Conservation (phyloP, 2,888 invertebrate species). For the Mimumesa dahlbomi region DNA sequence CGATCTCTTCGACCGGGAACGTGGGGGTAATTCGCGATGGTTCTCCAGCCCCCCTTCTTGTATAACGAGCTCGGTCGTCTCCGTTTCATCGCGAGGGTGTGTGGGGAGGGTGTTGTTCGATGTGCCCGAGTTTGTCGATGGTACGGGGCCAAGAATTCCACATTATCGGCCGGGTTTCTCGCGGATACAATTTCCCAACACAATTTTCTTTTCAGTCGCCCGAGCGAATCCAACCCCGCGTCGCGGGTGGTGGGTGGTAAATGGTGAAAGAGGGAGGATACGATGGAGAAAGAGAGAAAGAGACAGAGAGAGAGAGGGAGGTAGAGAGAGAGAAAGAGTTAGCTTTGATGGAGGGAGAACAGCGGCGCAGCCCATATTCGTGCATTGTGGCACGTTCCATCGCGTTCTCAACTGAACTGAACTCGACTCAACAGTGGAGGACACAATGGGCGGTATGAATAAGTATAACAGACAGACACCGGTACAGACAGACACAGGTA, state of each 20-base stretch:
- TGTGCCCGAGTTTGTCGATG: slow-evolving; percentile 11
- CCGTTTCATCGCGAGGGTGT: background rate
- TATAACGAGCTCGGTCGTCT: slow-evolving; percentile 14
- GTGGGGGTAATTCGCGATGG: background rate
- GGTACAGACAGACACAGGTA: slow-evolving; percentile 79
- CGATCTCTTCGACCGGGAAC: no score
- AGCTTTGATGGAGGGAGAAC: slow-evolving; percentile 58
- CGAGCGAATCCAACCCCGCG: slow-evolving; percentile 61
- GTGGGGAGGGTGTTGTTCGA: no score
- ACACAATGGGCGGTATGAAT: slow-evolving; percentile 80
- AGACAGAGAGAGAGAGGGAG: slow-evolving; percentile 32
- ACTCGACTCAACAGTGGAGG: slow-evolving; percentile 80
- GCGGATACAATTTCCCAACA: slow-evolving; percentile 74
- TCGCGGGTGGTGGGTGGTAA: slow-evolving; percentile 63
- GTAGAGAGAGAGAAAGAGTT: slow-evolving; percentile 51
- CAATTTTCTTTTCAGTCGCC: slow-evolving; percentile 73
- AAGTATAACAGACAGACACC: slow-evolving; percentile 80
- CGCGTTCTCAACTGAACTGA: slow-evolving; percentile 80
- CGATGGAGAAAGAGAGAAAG: slow-evolving; percentile 8
- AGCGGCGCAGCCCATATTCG: slow-evolving; percentile 78
- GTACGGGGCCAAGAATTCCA: slow-evolving; percentile 46
- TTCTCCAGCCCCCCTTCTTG: background rate
- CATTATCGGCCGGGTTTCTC: slow-evolving; percentile 65
- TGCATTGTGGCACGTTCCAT: slow-evolving; percentile 80
- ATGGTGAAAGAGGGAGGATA: slow-evolving; percentile 52